Evolutionary conservation across 2,797 vertebrate genomes (phyloP).

Genomic region (Sebastes alutus): DNA sequence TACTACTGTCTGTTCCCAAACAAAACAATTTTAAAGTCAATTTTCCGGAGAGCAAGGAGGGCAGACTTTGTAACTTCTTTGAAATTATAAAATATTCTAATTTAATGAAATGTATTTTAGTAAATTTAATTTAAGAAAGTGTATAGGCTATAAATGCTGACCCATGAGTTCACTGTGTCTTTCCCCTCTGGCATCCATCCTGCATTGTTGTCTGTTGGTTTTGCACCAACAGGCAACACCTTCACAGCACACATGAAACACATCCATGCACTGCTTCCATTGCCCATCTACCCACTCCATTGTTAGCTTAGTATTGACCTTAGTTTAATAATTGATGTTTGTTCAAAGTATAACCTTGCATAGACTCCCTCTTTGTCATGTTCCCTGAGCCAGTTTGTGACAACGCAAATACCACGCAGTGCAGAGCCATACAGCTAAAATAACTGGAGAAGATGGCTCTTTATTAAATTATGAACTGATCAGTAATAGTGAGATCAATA

Average conservation of each 20-base stretch:
- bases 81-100: background rate
- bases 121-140: background rate
- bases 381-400: background rate
- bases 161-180: background rate
- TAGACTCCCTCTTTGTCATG: background rate
- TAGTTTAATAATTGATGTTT: background rate
- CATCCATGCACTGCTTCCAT: background rate
- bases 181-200: background rate
- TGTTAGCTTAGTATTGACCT: background rate
- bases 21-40: background rate
- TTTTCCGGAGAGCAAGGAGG: background rate
- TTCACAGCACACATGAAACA: background rate
- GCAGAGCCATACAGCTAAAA: background rate
- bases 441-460: background rate
- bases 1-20: background rate
- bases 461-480: background rate
- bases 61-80: background rate
- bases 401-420: background rate
- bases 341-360: background rate
- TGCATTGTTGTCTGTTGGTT: background rate
- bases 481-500: background rate
- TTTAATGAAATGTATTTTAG: background rate
- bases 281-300: background rate
- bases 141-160: background rate
- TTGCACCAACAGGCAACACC: background rate